These are phyloP conservation scores for Eunapius fragilis DNA, from an alignment of 37 sponge, comb jelly and placozoan genomes.

Conservation along the genomic window DNA sequence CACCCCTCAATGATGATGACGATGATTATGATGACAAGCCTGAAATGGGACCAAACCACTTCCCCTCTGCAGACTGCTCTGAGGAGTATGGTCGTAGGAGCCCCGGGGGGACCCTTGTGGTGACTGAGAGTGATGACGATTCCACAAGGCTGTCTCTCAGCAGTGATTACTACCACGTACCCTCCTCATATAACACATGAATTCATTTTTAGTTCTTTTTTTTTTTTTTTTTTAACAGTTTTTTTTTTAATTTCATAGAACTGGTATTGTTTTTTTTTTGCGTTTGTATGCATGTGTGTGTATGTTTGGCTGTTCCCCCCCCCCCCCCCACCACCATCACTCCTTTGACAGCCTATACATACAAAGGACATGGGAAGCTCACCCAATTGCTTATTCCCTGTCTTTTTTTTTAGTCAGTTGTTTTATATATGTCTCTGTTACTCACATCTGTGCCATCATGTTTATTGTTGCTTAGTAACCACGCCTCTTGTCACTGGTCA, in stretches of 20 bases:
- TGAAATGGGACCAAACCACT: slow-evolving; percentile 1
- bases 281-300: background rate
- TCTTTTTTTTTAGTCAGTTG: background rate
- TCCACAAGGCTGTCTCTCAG: slow-evolving; percentile 5
- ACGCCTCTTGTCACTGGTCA: background rate
- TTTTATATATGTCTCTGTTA: background rate
- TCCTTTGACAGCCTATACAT: background rate
- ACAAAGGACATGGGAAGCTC: background rate
- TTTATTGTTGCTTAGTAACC: background rate
- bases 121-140: slow-evolving; percentile 12
- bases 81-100: slow-evolving; percentile 26
- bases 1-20: background rate
- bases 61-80: slow-evolving; percentile 70
- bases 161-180: background rate
- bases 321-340: too few species aligned
- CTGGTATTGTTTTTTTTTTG: background rate
- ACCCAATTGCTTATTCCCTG: background rate
- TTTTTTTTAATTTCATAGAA: background rate
- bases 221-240: background rate
- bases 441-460: background rate
- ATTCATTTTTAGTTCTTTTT: background rate
- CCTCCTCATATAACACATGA: slow-evolving; percentile 23
- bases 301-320: background rate
- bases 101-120: slow-evolving; percentile 12
- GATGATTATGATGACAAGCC: slow-evolving; percentile 1